phyloP scores from a whole-genome alignment of 2,113 vertebrate species.

The Bombycilla garrulus region DNA sequence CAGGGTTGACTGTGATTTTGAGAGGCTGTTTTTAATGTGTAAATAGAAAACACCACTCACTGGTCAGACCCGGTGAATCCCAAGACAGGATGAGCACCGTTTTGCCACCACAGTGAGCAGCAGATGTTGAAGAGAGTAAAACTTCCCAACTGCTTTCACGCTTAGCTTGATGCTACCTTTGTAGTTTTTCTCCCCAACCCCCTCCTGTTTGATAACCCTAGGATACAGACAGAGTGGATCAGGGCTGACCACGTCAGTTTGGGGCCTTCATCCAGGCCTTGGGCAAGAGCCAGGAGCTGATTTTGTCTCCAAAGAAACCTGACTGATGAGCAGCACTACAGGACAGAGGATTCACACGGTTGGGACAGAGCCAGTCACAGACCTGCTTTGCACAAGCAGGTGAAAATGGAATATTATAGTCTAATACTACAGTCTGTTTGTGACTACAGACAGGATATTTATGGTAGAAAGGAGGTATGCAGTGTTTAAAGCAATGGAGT shows the following conservation, averaged over 20 bases:
- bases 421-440: not conserved
- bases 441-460: not conserved
- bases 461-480: not conserved
- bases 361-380: not conserved
- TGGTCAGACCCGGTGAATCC: not conserved
- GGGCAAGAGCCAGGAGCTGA: not conserved
- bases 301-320: not conserved
- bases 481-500: not conserved
- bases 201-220: not conserved
- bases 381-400: not conserved
- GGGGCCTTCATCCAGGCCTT: not conserved
- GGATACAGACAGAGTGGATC: fast-evolving
- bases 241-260: not conserved
- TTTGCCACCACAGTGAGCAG: not conserved
- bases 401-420: not conserved
- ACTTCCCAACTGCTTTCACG: not conserved
- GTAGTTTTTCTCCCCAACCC: fast-evolving
- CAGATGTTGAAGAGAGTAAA: not conserved
- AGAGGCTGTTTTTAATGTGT: not conserved
- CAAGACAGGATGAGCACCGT: fast-evolving
- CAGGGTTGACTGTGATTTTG: not conserved
- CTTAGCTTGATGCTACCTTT: not conserved
- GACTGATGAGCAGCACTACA: not conserved
- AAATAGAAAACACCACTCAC: fast-evolving
- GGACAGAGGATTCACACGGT: not conserved